Evolutionary conservation across 2,113 vertebrate genomes (phyloP), one percentile per base, ranked within the genome.

Genomic region (Brachyhypopomus occidentalis): DNA sequence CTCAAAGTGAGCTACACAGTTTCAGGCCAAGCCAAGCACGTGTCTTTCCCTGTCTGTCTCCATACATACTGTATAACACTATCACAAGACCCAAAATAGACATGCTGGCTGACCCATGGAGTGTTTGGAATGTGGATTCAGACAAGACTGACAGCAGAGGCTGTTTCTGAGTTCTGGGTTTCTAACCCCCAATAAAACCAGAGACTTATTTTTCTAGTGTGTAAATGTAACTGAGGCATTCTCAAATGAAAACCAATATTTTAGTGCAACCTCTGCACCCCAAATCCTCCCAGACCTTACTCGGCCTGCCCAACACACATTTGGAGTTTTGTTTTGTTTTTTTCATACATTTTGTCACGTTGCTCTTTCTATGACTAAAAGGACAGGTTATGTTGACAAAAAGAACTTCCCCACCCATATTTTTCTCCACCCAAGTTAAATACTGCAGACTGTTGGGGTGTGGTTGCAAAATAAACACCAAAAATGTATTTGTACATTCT

Each of bases 391-490:
- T 85, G 85, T 87, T 85, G 84, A 87, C 80, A 81, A 83, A 82
- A 78, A 79, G 38, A 45, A 83, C 34, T 75, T 83, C 84, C 52
- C 72, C 82, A 81, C 86, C 88, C 86, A 83, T 86, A 59, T 77
- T 81, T 77, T 74, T 87, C 85, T 86, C 86, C 88, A 88, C 86
- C 88, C 83, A 87, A 75, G 82, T 82, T 82, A 87, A 87, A 89
- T 80, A 86, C 23, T 72, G 78, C 6, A 79, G 75, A 77, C 80
- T 80, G 78, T 60, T 72, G 67, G 74, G 82, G 84, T 77, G 84
- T 74, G 84, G 72, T 70, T 84, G 58, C 63, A 82, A 85, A 85
- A 86, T 77, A 82, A 80, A 84, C 83, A 85, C 45, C 63, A 83
- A 83, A 84, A 88, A 81, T 79, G 60, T 83, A 62, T 84, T 78